phyloP scores from a whole-genome alignment of 1,140 invertebrate genomes.

The Drosophila rufa region DNA sequence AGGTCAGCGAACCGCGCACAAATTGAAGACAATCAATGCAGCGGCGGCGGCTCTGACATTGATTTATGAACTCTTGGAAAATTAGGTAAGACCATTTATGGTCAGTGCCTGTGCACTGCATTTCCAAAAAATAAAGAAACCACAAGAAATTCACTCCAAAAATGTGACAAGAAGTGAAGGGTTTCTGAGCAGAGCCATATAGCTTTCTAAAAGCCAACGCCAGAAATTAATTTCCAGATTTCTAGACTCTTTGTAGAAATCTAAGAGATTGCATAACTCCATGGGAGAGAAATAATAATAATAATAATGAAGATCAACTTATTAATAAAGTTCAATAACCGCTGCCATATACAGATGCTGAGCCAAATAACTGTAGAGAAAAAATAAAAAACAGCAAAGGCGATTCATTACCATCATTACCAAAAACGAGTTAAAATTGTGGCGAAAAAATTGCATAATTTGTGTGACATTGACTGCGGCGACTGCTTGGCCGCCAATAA shows the following conservation, averaged over 20 bases:
- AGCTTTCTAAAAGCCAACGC: conserved; percentile 2
- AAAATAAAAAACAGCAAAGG: conserved; percentile 31
- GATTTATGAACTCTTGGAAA: conserved; percentile 82
- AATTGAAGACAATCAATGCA: conserved; percentile 80
- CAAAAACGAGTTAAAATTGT: conserved; percentile 80
- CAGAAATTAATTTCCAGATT: conserved; percentile 1
- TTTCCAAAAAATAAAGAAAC: conserved; percentile 26
- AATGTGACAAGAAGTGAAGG: conserved; percentile 49
- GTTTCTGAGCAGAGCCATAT: not conserved
- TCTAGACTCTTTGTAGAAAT: not conserved
- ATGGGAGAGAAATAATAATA: conserved; percentile 43
- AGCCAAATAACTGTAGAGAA: conserved; percentile 21
- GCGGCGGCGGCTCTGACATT: conserved; percentile 60
- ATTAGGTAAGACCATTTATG: conserved; percentile 82
- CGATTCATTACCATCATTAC: conserved; percentile 76
- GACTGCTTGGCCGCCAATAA: conserved; percentile 60
- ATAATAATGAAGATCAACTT: not conserved
- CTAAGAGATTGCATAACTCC: conserved; percentile 18
- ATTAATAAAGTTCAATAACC: conserved; percentile 68
- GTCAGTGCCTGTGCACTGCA: conserved; percentile 52
- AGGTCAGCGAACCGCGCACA: conserved; percentile 57
- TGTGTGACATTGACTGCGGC: conserved; percentile 70
- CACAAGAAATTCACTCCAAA: conserved; percentile 27
- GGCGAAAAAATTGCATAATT: conserved; percentile 84
- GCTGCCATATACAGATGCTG: conserved; percentile 54